Base-by-base conservation (phyloP, 2,113 vertebrate genomes). In the Tragelaphus buxtoni region DNA sequence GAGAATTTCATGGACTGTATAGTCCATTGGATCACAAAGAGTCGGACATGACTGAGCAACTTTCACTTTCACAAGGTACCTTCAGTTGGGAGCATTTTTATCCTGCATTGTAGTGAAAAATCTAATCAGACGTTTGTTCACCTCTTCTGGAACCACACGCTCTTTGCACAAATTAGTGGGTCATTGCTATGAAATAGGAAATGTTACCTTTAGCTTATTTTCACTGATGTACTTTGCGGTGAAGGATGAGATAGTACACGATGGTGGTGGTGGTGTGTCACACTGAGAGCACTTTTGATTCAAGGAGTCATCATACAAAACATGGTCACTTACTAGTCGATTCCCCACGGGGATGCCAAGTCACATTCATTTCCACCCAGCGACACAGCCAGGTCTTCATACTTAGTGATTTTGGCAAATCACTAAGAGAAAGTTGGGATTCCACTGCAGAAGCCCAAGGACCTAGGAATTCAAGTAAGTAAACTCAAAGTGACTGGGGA, bases 161-260 rank as follows among this genome's bases (percentile, higher is more conserved):
- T 51, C 24, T 17, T 10, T 39, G 39, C 39, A 22, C 10, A 72
- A 65, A 16, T 20, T 1, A 45, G 47, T 1, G 65, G 28, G 14
- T 76, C 9, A 5, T 20, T 61, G 35, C 65, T 80, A 28, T 9
- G 91, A 81, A 22, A 51, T 17, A 32, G n/a, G 61, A 87, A 14
- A 4, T 4, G 2, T 7, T 0, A 16, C 12, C 61, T 39, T 22
- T 12, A 7, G 30, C 32, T 24, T 55, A 13, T 63, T 60, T 53
- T 39, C 49, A n/a, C 82, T 20, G 72, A 13, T 0, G 1, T 7
- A 18, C 65, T n/a, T 55, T 2, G 76, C 72, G 61, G 35, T 13
- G 7, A n/a, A 20, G 45, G 82, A 9, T 3, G 16, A 61, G 35
- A 28, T 2, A 9, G 28, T 3, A 0, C 24, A 1, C 0, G 0